Evolutionary conservation across 1,140 invertebrate genomes (phyloP).

Genomic region (Pomacea maculata): DNA sequence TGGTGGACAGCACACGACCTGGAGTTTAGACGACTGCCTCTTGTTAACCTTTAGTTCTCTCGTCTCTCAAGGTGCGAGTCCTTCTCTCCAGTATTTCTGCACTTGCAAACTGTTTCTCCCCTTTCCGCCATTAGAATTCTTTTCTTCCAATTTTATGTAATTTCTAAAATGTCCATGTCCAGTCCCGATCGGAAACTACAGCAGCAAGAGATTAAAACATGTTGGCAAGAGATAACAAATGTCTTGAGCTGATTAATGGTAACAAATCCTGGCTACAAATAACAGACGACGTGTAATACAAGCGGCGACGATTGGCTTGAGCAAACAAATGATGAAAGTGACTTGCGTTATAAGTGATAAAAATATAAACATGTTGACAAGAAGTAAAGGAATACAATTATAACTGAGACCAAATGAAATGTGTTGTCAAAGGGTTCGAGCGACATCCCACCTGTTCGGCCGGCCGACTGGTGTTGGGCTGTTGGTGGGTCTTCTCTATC

Average conservation of each 20-base stretch:
- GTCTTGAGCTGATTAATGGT: too few species aligned
- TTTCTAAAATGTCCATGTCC: too few species aligned
- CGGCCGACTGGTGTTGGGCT: constrained; percentile 29
- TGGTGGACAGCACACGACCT: not conserved
- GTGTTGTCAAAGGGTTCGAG: constrained; percentile 63
- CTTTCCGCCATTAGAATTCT: not conserved
- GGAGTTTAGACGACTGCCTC: constrained; percentile 7
- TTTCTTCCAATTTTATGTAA: not conserved
- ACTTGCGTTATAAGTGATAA: not conserved
- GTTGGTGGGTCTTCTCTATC: constrained; percentile 42
- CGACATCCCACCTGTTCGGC: constrained; percentile 71
- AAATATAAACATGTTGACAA: not conserved
- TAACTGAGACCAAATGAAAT: not conserved
- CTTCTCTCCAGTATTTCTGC: not conserved
- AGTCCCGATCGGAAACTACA: too few species aligned
- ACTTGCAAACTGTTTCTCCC: not conserved
- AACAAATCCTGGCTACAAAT: too few species aligned
- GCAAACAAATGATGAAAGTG: not conserved
- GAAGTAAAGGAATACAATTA: not conserved
- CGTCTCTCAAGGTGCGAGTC: constrained; percentile 6
- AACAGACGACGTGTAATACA: too few species aligned
- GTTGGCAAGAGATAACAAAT: too few species aligned
- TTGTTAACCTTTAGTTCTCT: constrained; percentile 10
- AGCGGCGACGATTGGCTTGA: not conserved
- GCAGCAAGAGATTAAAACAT: too few species aligned